A percentile compares a stretch with the other conserved stretches of the same genome.
Conservation (phyloP, 2,113 vertebrate genomes). For the Syrrhaptes paradoxus region DNA sequence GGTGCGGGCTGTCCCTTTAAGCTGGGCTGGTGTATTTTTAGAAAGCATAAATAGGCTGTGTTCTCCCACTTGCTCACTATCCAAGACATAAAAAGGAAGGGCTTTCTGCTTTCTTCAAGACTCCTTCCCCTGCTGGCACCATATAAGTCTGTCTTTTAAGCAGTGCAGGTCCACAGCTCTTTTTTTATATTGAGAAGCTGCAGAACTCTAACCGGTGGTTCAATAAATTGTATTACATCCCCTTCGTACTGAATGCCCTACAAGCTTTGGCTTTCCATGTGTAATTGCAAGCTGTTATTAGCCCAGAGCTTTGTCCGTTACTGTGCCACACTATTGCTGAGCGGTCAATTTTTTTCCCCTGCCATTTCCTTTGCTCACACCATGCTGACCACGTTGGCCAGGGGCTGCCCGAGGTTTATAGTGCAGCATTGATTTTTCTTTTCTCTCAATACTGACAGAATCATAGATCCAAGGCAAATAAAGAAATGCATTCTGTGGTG, state of each 20-base stretch:
- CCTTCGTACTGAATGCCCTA: conserved; percentile 76
- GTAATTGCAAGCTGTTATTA: conserved; percentile 85
- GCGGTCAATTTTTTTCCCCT: conserved; percentile 83
- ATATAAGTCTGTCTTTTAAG: conserved; percentile 70
- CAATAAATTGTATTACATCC: conserved; percentile 82
- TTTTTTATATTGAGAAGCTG: conserved; percentile 73
- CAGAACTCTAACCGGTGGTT: conserved; percentile 79
- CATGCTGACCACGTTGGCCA: conserved; percentile 84
- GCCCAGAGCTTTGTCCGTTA: conserved; percentile 81
- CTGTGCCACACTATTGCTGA: conserved; percentile 84
- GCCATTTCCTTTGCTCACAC: conserved; percentile 85
- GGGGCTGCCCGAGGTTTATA: conserved; percentile 83
- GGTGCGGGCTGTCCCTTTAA: conserved; percentile 26
- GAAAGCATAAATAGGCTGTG: conserved; percentile 42
- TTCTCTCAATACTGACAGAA: conserved; percentile 97
- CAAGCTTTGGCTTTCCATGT: conserved; percentile 81
- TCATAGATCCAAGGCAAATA: conserved; percentile 98
- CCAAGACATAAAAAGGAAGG: conserved; percentile 57
- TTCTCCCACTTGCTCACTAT: conserved; percentile 42
- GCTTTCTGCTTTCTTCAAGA: conserved; percentile 52
- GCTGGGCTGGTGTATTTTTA: conserved; percentile 23
- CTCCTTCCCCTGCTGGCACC: conserved; percentile 60
- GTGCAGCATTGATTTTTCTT: conserved; percentile 94
- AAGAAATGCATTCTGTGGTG: conserved; percentile 95
- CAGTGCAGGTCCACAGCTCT: conserved; percentile 53